Base-by-base conservation (phyloP, 2,113 vertebrate species). In the Hirundichthys speculiger region DNA sequence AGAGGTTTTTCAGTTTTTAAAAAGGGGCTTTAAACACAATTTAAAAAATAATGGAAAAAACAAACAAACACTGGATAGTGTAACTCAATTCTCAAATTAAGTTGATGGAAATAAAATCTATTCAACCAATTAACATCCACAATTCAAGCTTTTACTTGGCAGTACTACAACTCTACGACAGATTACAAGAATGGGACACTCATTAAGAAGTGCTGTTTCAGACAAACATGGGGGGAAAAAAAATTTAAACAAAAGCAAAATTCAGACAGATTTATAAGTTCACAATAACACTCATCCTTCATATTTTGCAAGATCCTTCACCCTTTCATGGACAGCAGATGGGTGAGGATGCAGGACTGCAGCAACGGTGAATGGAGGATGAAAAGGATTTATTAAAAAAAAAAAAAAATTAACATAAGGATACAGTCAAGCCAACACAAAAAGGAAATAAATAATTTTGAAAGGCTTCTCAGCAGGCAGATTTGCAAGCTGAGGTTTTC, bases 401-500 rank as follows among this genome's bases (percentile, higher is more conserved):
- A 69, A 90, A 88, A 34, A 75, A 69, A 90, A 88, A 89, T 87
- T 82, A 84, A 84, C 90, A 20, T 25, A 30, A 61, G 69, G 92
- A 93, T 90, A 92, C 90, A 93, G 92, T 93, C 30, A 34, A 5
- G 30, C 30, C 11, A 91, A 93, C 93, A 94, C 72, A 47, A 80
- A 81, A 76, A 53, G 30, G 53, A 80, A 96, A 96, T 96, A 96
- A 97, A 98, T 96, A 96, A 90, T 83, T 53, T 64, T 67, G 92
- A 90, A 94, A 94, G 85, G 84, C 77, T 83, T 93, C 84, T 51
- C 12, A 13, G 49, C 62, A 58, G 69, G 89, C 2, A 25, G 89
- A 63, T 46, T 48, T 78, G 79, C 43, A 70, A 70, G 69, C 59
- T 89, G 66, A 90, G 50, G 89, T 51, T 24, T 56, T 60, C 24